Evolutionary conservation across 2,888 invertebrate species (phyloP), one percentile per base, ranked within the genome.

Genomic region (Dasypogon diadema): DNA sequence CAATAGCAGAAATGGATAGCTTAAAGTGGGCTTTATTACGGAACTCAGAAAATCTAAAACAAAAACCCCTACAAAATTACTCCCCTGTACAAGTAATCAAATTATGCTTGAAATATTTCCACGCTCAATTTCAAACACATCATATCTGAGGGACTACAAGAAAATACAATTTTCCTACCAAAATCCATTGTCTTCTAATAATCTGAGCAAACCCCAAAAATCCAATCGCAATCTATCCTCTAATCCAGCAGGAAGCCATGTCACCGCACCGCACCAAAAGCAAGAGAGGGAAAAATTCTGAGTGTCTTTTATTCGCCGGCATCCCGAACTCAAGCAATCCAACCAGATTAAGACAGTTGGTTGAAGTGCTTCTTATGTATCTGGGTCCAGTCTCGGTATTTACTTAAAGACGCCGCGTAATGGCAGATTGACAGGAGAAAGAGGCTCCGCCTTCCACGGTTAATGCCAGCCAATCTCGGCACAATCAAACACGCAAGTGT

Each of bases 401-500:
- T 60, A 60, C 60, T 58, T 21, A 37, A 42, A 12, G 22, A n/a
- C 3, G 26, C 46, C 46, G 8, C 22, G 65, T 16, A 42, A 42
- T 42, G 42, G 42, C 42, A 42, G 22, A 46, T 24, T 14, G 14
- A 10, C 21, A 65, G 65, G 65, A 65, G 65, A 65, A 48, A 24
- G 48, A 65, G 46, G 8, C 65, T 48, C 65, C 65, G 46, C 65
- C 65, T 24, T 30, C 8, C 24, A 24, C 8, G 22, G 21, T 24
- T 46, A 22, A 14, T 12, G 5, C 24, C 56, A 73, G 21, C 72
- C 72, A 73, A 73, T 73, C 72, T 73, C 55, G 14, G 42, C 22
- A 4, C 10, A 37, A 37, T 22, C 37, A 73, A 56, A 42, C 21
- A 73, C 72, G 72, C 72, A 73, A 73, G 72, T 65, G 65, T 65